phyloP scores from a whole-genome alignment of 2,797 vertebrate genomes.

The Spondyliosoma cantharus region DNA sequence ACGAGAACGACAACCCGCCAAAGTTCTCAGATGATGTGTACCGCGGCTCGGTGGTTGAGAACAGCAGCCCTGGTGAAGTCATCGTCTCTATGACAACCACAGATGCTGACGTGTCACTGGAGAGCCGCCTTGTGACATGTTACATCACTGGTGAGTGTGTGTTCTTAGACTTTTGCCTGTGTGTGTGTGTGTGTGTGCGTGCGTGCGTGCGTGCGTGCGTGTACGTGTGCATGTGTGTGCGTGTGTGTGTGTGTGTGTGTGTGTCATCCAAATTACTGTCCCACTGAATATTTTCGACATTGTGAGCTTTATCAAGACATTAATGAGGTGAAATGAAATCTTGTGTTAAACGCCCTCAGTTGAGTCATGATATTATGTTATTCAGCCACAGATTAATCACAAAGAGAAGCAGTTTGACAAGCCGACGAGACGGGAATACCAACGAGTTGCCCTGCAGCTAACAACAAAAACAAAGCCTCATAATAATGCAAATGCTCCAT shows the following conservation, averaged over 20 bases:
- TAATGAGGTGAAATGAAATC: conserved; percentile 47
- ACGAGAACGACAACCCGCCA: conserved; percentile 97
- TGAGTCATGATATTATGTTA: conserved; percentile 33
- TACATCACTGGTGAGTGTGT: conserved; percentile 93
- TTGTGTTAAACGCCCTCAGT: conserved; percentile 45
- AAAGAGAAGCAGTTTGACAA: conserved; percentile 37
- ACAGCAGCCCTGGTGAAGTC: conserved; percentile 86
- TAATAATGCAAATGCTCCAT: conserved; percentile 62
- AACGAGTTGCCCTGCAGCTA: conserved; percentile 61
- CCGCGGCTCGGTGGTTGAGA: conserved; percentile 91
- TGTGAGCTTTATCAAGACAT: conserved; percentile 35
- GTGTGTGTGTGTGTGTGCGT: not conserved
- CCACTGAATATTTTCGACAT: conserved; percentile 1
- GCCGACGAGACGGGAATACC: conserved; percentile 33
- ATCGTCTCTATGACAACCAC: conserved; percentile 89
- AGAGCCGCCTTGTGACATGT: conserved; percentile 92
- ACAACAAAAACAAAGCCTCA: conserved; percentile 60
- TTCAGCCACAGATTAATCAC: conserved; percentile 55
- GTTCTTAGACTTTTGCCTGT: not conserved
- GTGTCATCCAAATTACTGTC: conserved; percentile 11
- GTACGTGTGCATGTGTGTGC: conserved; percentile 2
- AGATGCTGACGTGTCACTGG: conserved; percentile 90
- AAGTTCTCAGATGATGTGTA: conserved; percentile 90
- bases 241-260: conserved; percentile 3
- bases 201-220: too few relatives aligned